Conservation (phyloP, 2,113 vertebrate genomes). For the Lynx canadensis region DNA sequence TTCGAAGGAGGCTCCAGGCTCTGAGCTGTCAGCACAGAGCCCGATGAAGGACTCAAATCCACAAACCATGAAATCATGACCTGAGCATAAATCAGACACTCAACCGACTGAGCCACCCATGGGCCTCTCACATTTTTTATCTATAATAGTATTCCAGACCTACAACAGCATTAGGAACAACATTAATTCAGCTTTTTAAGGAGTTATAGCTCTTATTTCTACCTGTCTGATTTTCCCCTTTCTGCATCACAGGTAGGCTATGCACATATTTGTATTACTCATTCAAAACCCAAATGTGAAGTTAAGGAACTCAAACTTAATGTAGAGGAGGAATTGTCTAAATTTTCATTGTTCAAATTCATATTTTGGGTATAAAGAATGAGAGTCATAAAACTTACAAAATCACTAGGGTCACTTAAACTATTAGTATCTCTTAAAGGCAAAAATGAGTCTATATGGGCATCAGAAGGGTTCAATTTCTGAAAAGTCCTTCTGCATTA, state of each 20-base stretch:
- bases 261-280: neutral
- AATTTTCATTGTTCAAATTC: slow-evolving; percentile 47
- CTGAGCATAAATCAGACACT: too few species aligned
- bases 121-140: neutral
- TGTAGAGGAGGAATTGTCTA: slow-evolving; percentile 32
- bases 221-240: neutral
- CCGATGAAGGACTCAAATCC: too few species aligned
- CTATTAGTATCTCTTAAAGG: neutral
- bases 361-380: slow-evolving; percentile 52
- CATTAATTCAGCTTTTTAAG: slow-evolving; percentile 27
- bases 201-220: neutral
- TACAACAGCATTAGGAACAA: neutral
- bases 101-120: too few species aligned
- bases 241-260: neutral
- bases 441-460: slow-evolving; percentile 3
- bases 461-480: slow-evolving; percentile 62
- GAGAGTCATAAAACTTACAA: neutral
- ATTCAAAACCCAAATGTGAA: slow-evolving; percentile 41
- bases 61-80: too few species aligned
- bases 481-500: slow-evolving; percentile 86
- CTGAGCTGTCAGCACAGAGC: too few species aligned
- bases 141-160: neutral
- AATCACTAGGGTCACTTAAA: slow-evolving; percentile 33
- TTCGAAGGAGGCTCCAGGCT: too few species aligned
- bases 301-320: neutral